Percentiles rank a stretch among this genome's conserved stretches.
Conservation (phyloP, 2,888 invertebrate species). For the Pteria penguin region DNA sequence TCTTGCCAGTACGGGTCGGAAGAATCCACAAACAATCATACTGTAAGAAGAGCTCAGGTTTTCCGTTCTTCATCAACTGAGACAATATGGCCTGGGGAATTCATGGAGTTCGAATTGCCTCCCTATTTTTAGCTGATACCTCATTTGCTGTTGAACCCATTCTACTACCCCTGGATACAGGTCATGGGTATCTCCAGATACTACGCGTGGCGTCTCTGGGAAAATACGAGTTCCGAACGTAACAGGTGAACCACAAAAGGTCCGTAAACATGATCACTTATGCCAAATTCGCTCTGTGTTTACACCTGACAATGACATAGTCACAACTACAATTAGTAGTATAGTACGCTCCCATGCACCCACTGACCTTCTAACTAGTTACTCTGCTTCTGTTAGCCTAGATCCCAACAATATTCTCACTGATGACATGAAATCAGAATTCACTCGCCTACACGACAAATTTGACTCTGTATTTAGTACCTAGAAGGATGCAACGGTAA, state of each 20-base stretch:
- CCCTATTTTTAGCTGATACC: neutral
- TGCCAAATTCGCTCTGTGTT: neutral
- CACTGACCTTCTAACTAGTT: neutral
- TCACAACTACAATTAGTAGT: neutral
- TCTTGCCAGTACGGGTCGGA: conserved; percentile 10
- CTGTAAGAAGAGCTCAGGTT: conserved; percentile 33
- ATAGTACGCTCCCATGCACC: neutral
- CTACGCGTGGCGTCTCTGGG: conserved; percentile 25
- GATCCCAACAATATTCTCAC: conserved; percentile 43
- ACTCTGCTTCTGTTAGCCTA: conserved; percentile 18
- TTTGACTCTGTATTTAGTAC: conserved; percentile 6
- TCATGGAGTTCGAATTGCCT: conserved; percentile 7
- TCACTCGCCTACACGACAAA: conserved; percentile 9
- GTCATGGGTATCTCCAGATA: conserved; percentile 7
- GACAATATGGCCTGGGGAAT: conserved; percentile 40
- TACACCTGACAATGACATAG: neutral
- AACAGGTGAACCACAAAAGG: conserved; percentile 17
- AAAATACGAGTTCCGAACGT: conserved; percentile 37
- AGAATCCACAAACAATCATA: neutral
- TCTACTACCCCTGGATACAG: neutral
- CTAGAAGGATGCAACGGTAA: conserved; percentile 49
- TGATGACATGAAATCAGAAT: neutral
- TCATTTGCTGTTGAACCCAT: conserved; percentile 21
- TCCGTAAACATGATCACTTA: conserved; percentile 22
- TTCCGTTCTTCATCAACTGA: conserved; percentile 13